Conservation (phyloP, 2,113 vertebrate genomes). For the Anguilla japonica region DNA sequence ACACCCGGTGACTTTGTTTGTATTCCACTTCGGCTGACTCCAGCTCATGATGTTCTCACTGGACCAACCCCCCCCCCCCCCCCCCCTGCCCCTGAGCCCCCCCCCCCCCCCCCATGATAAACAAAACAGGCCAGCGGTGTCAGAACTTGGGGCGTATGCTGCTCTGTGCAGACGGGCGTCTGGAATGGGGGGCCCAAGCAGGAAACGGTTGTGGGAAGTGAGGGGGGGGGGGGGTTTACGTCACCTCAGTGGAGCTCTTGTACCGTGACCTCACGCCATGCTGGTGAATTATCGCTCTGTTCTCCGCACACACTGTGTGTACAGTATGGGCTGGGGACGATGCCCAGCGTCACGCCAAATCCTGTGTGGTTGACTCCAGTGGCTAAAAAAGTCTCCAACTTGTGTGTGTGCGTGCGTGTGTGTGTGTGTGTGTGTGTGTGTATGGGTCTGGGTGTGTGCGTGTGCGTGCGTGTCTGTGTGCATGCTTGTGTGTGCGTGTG, state of each 20-base stretch:
- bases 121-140: not conserved
- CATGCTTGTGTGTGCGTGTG: too few species aligned
- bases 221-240: not conserved
- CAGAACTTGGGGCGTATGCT: not conserved
- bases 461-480: too few species aligned
- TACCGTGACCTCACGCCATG: not conserved
- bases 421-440: too few species aligned
- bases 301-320: not conserved
- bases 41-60: too few species aligned
- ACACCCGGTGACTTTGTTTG: conserved; percentile 34
- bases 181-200: not conserved
- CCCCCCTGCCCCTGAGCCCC: not conserved
- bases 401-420: too few species aligned
- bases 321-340: too few species aligned
- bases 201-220: not conserved
- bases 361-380: not conserved
- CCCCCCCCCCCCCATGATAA: not conserved
- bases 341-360: not conserved
- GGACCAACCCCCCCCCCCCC: too few species aligned
- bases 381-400: too few species aligned
- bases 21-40: conserved; percentile 34
- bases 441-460: too few species aligned
- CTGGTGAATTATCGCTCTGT: not conserved
- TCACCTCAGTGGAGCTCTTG: not conserved
- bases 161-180: not conserved